Evolutionary conservation across 2,113 vertebrate genomes (phyloP), one percentile per base, ranked within the genome.

Genomic region (Mustelus asterias): DNA sequence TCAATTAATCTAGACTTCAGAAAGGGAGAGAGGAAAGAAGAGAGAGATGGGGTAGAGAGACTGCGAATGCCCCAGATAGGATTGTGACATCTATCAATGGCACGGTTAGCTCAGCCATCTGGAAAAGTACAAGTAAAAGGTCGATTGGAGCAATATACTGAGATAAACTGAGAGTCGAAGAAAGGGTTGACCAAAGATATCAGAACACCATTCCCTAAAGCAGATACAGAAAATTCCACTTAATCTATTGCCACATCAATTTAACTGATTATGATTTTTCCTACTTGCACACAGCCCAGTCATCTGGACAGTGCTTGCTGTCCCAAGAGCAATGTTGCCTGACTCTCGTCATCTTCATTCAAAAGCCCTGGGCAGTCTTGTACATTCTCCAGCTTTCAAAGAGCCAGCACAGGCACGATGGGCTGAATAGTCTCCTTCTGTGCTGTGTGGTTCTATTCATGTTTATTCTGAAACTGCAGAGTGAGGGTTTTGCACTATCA

Each of bases 391-490:
- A 65, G 58, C 58, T 92, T n/a, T 33, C 29, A 63, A 63, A 63
- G 54, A 92, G 60, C 13, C 13, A 1, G 29, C 60, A n/a, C 58
- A n/a, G 58, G 54, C 29, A 92, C 0, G 4, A 60, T 58, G 26
- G 88, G 29, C 72, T 7, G 33, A 92, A n/a, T 63, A 29, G 58
- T 14, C 88, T 63, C 88, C 88, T 92, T n/a, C 88, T 18, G 5
- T 63, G 58, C 54, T 65, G 16, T 63, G 37, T n/a, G 20, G 9
- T 67, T 18, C 89, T 20, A 93, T 60, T 33, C 5, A 14, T 92
- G 18, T n/a, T 92, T 63, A n/a, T n/a, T 92, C 65, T 65, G 29
- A 93, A 93, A 65, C 89, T 93, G 29, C 60, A 93, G 65, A 67
- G 60, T 44, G n/a, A n/a, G 14, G 60, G 60, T 0, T 65, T 33